A percentile compares a stretch with the other conserved stretches of the same genome.
These are phyloP conservation scores for Hirtodrosophila trivittata DNA, from an alignment of 2,888 invertebrate species.

Conservation along the genomic window DNA sequence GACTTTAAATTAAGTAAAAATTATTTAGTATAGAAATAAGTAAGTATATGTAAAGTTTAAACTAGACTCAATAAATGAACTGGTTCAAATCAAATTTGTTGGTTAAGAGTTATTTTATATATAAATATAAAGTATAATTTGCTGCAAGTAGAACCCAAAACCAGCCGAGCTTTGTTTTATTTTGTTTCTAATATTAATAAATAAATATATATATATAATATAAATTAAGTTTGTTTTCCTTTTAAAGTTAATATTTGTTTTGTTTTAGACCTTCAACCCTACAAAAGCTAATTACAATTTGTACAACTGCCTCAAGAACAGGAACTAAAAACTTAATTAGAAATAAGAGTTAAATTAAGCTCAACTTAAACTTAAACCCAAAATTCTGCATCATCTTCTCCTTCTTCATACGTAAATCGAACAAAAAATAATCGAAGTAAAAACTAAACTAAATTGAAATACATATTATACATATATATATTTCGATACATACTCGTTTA, in stretches of 20 bases:
- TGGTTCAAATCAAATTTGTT: constrained; percentile 29
- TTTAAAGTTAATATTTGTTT: constrained; percentile 17
- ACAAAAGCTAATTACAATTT: constrained; percentile 68
- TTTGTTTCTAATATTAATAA: constrained; percentile 39
- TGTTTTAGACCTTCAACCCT: constrained; percentile 61
- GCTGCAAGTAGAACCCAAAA: constrained; percentile 83
- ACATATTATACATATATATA: constrained; percentile 8
- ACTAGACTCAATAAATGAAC: constrained; percentile 47
- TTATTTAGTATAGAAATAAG: constrained; percentile 54
- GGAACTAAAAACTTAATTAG: constrained; percentile 28
- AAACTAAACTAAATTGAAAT: constrained; percentile 55
- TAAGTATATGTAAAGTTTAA: constrained; percentile 27
- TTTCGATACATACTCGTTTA: no score
- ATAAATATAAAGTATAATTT: constrained; percentile 24
- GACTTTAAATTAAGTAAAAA: constrained; percentile 36
- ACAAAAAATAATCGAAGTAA: constrained; percentile 8
- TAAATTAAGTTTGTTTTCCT: constrained; percentile 23
- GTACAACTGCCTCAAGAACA: constrained; percentile 60
- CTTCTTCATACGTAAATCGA: no score
- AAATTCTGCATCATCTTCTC: constrained; percentile 27
- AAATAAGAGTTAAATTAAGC: no score
- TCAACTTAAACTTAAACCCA: constrained; percentile 35
- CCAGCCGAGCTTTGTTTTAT: constrained; percentile 68
- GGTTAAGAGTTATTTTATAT: constrained; percentile 42
- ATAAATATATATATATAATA: no score